A percentile compares a stretch with the other conserved stretches of the same genome.
phyloP scores from a whole-genome alignment of 2,113 vertebrate species.

The Thalassarche chlororhynchos region DNA sequence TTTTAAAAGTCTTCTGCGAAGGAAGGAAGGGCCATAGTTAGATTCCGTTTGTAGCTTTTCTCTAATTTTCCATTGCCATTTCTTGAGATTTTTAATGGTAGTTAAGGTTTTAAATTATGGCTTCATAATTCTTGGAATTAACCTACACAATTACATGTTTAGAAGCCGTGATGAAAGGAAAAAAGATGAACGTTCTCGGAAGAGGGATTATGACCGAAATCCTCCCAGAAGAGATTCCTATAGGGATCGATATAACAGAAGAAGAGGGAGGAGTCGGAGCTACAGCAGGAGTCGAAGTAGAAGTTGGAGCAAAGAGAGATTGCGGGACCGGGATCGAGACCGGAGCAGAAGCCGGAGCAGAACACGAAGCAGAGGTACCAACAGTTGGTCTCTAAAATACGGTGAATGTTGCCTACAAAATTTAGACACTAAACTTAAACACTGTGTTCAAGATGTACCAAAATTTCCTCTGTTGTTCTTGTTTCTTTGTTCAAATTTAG shows the following conservation, averaged over 20 bases:
- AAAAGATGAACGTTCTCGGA: conserved; percentile 94
- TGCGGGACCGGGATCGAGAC: conserved; percentile 89
- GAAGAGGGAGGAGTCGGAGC: conserved; percentile 91
- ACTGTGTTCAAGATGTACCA: not conserved
- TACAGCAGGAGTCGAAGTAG: conserved; percentile 94
- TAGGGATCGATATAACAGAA: conserved; percentile 92
- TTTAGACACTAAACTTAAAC: not conserved
- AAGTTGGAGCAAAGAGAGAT: conserved; percentile 93
- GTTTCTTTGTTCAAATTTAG: not conserved
- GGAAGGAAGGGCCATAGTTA: not conserved
- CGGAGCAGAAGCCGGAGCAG: conserved; percentile 85
- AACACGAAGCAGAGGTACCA: conserved; percentile 85
- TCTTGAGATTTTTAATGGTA: not conserved
- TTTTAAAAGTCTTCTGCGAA: not conserved
- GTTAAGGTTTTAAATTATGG: not conserved
- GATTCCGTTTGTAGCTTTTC: not conserved
- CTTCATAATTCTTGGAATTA: not conserved
- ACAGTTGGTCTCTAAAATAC: conserved; percentile 57
- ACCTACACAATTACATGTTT: not conserved
- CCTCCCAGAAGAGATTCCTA: conserved; percentile 92
- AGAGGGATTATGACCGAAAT: conserved; percentile 93
- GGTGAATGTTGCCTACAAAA: conserved; percentile 56
- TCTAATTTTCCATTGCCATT: not conserved
- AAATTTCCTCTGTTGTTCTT: not conserved
- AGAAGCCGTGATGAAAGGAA: conserved; percentile 96